Evolutionary conservation across 2,888 invertebrate genomes (phyloP).

Genomic region (Philereme transversata): DNA sequence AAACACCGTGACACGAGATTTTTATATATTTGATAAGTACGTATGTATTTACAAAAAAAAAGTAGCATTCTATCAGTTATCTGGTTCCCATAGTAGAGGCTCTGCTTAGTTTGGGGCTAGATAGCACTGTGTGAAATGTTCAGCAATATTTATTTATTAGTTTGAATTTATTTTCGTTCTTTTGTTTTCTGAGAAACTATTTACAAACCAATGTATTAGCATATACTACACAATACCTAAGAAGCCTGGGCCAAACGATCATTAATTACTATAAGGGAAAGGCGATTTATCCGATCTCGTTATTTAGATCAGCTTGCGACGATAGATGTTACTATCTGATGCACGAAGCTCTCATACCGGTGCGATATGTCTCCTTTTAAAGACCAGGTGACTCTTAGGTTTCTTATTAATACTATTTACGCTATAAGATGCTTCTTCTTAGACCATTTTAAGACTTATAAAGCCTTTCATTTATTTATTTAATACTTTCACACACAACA

Average conservation of each 20-base stretch:
- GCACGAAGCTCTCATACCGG: constrained; percentile 55
- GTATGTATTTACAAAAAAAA: too few relatives aligned
- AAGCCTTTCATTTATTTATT: too few relatives aligned
- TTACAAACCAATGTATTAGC: not conserved
- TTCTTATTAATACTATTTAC: not conserved
- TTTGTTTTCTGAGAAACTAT: not conserved
- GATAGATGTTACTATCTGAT: constrained; percentile 79
- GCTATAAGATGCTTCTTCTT: not conserved
- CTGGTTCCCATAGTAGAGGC: too few relatives aligned
- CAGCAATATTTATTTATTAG: too few relatives aligned
- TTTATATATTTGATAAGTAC: too few relatives aligned
- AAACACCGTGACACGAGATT: too few relatives aligned
- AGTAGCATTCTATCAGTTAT: too few relatives aligned
- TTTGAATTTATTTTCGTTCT: too few relatives aligned
- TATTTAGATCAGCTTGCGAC: constrained; percentile 75
- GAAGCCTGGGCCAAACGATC: constrained; percentile 56
- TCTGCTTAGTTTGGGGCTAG: too few relatives aligned
- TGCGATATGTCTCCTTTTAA: constrained; percentile 24
- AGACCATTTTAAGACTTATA: too few relatives aligned
- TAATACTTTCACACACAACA: too few relatives aligned
- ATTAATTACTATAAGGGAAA: constrained; percentile 74
- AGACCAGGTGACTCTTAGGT: constrained; percentile 5
- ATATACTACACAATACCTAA: constrained; percentile 47
- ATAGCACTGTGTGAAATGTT: too few relatives aligned
- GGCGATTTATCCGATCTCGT: constrained; percentile 76